A percentile compares a stretch with the other conserved stretches of the same genome.
phyloP scores from a whole-genome alignment of 1,140 invertebrate species.

The Diachasmimorpha longicaudata region DNA sequence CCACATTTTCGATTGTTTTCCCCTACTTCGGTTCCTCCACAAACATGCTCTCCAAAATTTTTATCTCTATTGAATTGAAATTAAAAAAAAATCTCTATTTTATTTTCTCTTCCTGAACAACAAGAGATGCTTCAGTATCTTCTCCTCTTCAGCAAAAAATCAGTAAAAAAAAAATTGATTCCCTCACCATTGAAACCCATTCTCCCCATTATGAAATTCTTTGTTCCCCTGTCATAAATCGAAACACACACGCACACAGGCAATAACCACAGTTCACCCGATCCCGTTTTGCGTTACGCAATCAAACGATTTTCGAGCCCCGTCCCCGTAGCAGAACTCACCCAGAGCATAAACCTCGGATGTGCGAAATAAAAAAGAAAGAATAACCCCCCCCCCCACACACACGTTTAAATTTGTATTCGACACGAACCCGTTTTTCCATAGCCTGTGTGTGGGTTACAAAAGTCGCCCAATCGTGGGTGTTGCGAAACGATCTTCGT shows the following conservation, averaged over 20 bases:
- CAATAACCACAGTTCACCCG: constrained; percentile 1
- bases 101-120: too few species aligned
- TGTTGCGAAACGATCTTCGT: constrained; percentile 51
- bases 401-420: constrained; percentile 27
- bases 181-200: too few species aligned
- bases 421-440: constrained; percentile 25
- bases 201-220: too few species aligned
- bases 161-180: too few species aligned
- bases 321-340: background rate
- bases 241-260: background rate
- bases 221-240: too few species aligned
- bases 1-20: background rate
- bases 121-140: too few species aligned
- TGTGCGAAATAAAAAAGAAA: background rate
- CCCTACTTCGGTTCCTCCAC: background rate
- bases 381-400: background rate
- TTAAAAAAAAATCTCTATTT: too few species aligned
- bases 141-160: too few species aligned
- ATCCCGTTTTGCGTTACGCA: constrained; percentile 4
- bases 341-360: background rate
- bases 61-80: too few species aligned
- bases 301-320: background rate
- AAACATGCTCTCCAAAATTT: too few species aligned
- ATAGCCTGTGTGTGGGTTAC: constrained; percentile 1
- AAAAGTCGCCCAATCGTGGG: constrained; percentile 38